Percentiles rank a stretch among this genome's conserved stretches.
Conservation (phyloP, 2,888 invertebrate species). For the Dynastes grantii region DNA sequence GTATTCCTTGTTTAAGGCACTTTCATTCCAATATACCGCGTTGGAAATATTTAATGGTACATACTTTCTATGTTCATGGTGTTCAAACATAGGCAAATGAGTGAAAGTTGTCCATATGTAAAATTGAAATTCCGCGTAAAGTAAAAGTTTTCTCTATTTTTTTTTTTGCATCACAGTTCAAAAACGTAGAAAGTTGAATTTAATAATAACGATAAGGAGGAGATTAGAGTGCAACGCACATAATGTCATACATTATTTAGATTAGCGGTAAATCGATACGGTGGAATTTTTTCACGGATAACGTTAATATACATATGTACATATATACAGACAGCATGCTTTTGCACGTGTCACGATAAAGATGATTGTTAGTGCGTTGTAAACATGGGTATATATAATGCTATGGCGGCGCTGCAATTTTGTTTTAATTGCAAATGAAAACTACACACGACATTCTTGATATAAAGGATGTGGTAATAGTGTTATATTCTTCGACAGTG, state of each 20-base stretch:
- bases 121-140: slow-evolving; percentile 29
- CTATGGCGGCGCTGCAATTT: too few relatives aligned
- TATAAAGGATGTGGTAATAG: too few relatives aligned
- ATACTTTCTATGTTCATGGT: neutral
- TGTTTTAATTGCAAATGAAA: too few relatives aligned
- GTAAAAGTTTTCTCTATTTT: slow-evolving; percentile 15
- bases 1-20: too few relatives aligned
- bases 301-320: too few relatives aligned
- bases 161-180: neutral
- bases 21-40: too few relatives aligned
- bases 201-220: neutral
- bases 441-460: too few relatives aligned
- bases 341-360: neutral
- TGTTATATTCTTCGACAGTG: too few relatives aligned
- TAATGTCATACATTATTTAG: slow-evolving; percentile 6
- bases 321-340: neutral
- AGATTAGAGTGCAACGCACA: neutral
- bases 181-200: slow-evolving; percentile 10
- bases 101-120: slow-evolving; percentile 22
- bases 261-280: slow-evolving; percentile 11
- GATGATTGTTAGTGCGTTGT: neutral
- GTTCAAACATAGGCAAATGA: slow-evolving; percentile 12
- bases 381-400: too few relatives aligned
- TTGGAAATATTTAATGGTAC: slow-evolving; percentile 8
- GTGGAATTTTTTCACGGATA: slow-evolving; percentile 6